Evolutionary conservation across 2,888 invertebrate genomes (phyloP).

Genomic region (Limnephilus lunatus): DNA sequence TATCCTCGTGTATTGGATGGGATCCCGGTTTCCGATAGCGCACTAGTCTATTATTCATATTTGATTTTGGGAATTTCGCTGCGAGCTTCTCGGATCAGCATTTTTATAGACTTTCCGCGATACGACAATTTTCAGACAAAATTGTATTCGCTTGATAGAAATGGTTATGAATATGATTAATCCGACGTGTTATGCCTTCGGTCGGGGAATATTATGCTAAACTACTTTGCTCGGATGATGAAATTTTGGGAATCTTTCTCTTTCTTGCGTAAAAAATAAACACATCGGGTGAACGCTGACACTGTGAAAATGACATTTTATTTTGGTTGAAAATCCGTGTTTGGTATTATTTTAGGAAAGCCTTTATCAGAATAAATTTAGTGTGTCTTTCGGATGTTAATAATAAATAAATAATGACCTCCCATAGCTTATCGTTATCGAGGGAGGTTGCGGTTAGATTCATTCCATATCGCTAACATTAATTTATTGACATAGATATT

Average conservation of each 20-base stretch:
- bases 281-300: not conserved
- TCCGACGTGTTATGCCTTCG: constrained; percentile 25
- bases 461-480: not conserved
- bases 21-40: not conserved
- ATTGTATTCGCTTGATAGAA: constrained; percentile 16
- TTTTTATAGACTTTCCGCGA: constrained; percentile 27
- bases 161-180: constrained; percentile 40
- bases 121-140: constrained; percentile 16
- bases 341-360: not conserved
- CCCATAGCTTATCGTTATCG: no score
- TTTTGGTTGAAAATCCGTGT: not conserved
- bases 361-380: not conserved
- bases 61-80: constrained; percentile 32
- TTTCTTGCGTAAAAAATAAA: not conserved
- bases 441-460: not conserved
- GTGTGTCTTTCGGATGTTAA: not conserved
- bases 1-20: not conserved
- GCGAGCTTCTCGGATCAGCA: constrained; percentile 27
- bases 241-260: not conserved
- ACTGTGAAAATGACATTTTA: not conserved
- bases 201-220: constrained; percentile 17
- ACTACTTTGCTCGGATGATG: not conserved
- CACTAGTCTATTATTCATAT: not conserved
- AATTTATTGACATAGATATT: not conserved
- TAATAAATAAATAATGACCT: not conserved